Conservation (phyloP, 2,888 invertebrate genomes). For the Antitype chi region DNA sequence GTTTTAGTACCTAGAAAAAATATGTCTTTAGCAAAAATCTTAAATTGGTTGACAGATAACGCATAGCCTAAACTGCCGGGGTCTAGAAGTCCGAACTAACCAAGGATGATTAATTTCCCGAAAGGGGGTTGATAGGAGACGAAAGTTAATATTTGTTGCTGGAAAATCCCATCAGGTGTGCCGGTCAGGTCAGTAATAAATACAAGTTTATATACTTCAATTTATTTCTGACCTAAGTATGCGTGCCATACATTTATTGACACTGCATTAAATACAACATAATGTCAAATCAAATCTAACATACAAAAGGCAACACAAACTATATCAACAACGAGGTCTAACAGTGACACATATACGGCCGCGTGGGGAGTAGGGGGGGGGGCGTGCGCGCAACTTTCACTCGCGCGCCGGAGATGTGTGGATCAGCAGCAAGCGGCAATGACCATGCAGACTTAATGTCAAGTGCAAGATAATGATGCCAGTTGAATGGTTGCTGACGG, state of each 20-base stretch:
- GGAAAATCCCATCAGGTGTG: not conserved
- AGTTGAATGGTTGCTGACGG: conserved; percentile 48
- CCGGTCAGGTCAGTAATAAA: not conserved
- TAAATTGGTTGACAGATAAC: not conserved
- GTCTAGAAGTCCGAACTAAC: not conserved
- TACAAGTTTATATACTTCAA: not conserved
- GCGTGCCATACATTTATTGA: conserved; percentile 9
- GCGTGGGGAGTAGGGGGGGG: conserved; percentile 41
- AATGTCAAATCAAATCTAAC: conserved; percentile 34
- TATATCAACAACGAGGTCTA: conserved; percentile 62
- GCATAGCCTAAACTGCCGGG: not conserved
- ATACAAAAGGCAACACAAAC: conserved; percentile 48
- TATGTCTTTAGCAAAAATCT: not conserved
- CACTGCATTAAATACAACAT: conserved; percentile 19
- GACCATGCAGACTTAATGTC: conserved; percentile 83
- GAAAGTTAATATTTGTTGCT: not conserved
- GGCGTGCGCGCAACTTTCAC: conserved; percentile 81
- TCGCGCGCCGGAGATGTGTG: conserved; percentile 77
- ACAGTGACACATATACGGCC: conserved; percentile 71
- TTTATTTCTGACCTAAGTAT: not conserved
- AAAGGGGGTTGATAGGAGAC: not conserved
- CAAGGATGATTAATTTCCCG: not conserved
- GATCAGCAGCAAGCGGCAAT: conserved; percentile 77
- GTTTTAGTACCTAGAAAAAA: not conserved
- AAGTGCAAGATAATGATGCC: conserved; percentile 75